Percentiles rank a stretch among this genome's conserved stretches.
These are phyloP conservation scores for Syngnathus typhle DNA, from an alignment of 2,113 vertebrate genomes.

Conservation along the genomic window DNA sequence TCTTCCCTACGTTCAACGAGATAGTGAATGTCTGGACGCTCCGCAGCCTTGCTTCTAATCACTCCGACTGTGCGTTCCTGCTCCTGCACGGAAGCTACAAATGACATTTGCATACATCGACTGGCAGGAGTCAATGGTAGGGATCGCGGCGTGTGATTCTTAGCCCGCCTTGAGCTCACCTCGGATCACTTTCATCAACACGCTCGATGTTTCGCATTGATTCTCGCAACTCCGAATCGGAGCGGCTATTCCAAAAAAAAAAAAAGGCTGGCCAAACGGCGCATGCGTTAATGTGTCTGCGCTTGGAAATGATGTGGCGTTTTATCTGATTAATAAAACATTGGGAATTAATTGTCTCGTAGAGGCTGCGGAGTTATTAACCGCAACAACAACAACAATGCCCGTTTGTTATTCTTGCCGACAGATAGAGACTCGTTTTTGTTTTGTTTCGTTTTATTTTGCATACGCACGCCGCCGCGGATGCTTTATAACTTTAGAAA, in stretches of 20 bases:
- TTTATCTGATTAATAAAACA: conserved; percentile 9
- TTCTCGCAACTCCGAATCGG: background rate
- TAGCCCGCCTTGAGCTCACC: conserved; percentile 27
- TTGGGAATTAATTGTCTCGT: background rate
- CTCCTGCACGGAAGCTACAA: conserved; percentile 61
- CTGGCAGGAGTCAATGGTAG: conserved; percentile 57
- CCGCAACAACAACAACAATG: background rate
- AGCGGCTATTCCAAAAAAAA: background rate
- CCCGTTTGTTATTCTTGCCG: background rate
- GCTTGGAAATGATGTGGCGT: background rate
- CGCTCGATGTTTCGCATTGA: conserved; percentile 20
- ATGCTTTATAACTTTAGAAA: conserved; percentile 12
- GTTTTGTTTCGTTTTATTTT: background rate
- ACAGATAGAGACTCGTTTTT: background rate
- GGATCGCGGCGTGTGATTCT: conserved; percentile 38
- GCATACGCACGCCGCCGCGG: background rate
- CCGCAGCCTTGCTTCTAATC: conserved; percentile 49
- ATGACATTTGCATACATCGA: conserved; percentile 69
- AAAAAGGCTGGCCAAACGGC: background rate
- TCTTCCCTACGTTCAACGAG: no score
- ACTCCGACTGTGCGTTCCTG: conserved; percentile 50
- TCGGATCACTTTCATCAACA: conserved; percentile 26
- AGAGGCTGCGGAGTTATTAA: background rate
- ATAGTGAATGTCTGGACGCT: background rate
- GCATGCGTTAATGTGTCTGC: background rate